These are phyloP conservation scores for Sturnira hondurensis DNA, from an alignment of 2,113 vertebrate genomes.

Conservation along the genomic window DNA sequence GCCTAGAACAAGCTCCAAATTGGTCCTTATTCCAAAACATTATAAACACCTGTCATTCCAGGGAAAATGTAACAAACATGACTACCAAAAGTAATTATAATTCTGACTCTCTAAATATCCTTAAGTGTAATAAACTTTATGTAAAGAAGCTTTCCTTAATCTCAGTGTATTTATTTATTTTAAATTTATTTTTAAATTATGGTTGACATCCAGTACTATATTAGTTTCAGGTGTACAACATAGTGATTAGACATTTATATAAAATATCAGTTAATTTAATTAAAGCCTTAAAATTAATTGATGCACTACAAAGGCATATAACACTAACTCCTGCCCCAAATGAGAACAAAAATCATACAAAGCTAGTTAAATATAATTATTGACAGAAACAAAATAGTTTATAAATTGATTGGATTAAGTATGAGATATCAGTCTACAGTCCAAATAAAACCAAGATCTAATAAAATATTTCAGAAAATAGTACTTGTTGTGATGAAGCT, in stretches of 20 bases:
- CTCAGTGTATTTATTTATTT: not conserved
- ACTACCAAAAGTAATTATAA: not conserved
- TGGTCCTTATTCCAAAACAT: not conserved
- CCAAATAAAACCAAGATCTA: not conserved
- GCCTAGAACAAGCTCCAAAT: not conserved
- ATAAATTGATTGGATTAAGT: not conserved
- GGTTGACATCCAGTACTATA: not conserved
- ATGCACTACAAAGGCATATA: not conserved
- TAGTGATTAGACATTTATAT: not conserved
- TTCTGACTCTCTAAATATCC: not conserved
- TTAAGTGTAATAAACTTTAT: not conserved
- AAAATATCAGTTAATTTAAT: not conserved
- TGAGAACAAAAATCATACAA: not conserved
- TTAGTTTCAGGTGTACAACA: not conserved
- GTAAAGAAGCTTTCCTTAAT: not conserved
- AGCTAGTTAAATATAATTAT: not conserved
- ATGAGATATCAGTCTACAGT: not conserved
- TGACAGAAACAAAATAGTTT: not conserved
- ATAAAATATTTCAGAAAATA: not conserved
- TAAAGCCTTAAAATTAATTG: not conserved
- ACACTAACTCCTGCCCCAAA: not conserved
- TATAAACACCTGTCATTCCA: not conserved
- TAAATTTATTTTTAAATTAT: not conserved
- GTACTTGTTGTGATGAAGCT: not conserved
- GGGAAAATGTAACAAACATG: not conserved